Conservation (phyloP, 2,113 vertebrate species). For the Ochotona curzoniae region DNA sequence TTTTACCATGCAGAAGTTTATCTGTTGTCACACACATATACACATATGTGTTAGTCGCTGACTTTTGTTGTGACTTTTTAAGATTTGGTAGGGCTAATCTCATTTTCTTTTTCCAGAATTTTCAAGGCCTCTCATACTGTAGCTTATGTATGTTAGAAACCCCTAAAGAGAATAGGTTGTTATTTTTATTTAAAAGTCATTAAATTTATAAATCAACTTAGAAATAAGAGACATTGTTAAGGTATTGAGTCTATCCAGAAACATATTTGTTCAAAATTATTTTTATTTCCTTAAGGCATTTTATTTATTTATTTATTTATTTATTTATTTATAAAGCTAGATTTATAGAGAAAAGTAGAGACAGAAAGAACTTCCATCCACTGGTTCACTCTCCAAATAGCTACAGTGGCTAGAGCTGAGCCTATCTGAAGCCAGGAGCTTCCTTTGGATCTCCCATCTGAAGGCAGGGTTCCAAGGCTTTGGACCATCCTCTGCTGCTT, state of each 20-base stretch:
- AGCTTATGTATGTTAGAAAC: conserved; percentile 13
- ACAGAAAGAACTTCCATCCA: no score
- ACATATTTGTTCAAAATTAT: background rate
- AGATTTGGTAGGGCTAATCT: background rate
- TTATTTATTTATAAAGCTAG: no score
- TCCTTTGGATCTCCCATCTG: no score
- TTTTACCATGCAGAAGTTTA: conserved; percentile 2
- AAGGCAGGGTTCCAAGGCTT: no score
- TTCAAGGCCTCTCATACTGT: conserved; percentile 41
- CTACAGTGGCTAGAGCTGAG: no score
- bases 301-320: no score
- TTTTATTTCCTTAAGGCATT: conserved; percentile 35
- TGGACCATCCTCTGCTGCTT: no score
- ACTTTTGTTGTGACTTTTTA: conserved; percentile 12
- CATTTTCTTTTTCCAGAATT: conserved; percentile 25
- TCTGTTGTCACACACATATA: background rate
- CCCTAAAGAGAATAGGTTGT: background rate
- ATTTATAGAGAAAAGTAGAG: no score
- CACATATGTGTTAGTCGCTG: background rate
- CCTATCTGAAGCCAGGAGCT: no score
- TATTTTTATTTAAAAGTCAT: conserved; percentile 50
- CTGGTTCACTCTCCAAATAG: no score
- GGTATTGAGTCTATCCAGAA: conserved; percentile 24
- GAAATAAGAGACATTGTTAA: conserved; percentile 25
- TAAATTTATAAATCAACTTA: conserved; percentile 62